Conservation (phyloP, 2,797 vertebrate genomes). For the Pangasius djambal region DNA sequence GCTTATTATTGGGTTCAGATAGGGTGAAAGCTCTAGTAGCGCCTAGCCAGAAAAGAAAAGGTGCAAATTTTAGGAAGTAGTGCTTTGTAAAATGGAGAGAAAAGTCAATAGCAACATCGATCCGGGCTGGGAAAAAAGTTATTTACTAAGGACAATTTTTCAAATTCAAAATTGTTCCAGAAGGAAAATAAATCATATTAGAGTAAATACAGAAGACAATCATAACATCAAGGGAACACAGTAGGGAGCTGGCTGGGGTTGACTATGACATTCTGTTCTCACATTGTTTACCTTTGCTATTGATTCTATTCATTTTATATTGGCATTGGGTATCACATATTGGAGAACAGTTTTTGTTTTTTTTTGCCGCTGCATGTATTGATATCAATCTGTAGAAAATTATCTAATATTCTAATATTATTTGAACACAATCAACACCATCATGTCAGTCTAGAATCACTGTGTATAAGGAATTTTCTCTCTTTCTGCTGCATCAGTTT, state of each 20-base stretch:
- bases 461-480: not conserved
- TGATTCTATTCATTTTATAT: conserved; percentile 40
- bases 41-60: conserved; percentile 16
- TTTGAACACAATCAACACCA: not conserved
- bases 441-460: not conserved
- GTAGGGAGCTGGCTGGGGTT: not conserved
- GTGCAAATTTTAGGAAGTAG: conserved; percentile 34
- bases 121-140: conserved; percentile 17
- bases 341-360: not conserved
- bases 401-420: not conserved
- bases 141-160: conserved; percentile 22
- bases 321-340: conserved; percentile 28
- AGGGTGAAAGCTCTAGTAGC: conserved; percentile 24
- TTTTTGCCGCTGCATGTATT: not conserved
- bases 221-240: conserved; percentile 20
- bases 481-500: not conserved
- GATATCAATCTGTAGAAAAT: not conserved
- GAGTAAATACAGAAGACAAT: conserved; percentile 25
- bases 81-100: conserved; percentile 33
- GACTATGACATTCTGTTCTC: conserved; percentile 31
- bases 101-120: conserved; percentile 45
- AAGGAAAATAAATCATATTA: conserved; percentile 46
- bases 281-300: conserved; percentile 34
- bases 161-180: conserved; percentile 27
- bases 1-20: conserved; percentile 50